Percentiles rank a stretch among this genome's conserved stretches.
Conservation (phyloP, 1,140 invertebrate genomes). For the Cryptotermes secundus region DNA sequence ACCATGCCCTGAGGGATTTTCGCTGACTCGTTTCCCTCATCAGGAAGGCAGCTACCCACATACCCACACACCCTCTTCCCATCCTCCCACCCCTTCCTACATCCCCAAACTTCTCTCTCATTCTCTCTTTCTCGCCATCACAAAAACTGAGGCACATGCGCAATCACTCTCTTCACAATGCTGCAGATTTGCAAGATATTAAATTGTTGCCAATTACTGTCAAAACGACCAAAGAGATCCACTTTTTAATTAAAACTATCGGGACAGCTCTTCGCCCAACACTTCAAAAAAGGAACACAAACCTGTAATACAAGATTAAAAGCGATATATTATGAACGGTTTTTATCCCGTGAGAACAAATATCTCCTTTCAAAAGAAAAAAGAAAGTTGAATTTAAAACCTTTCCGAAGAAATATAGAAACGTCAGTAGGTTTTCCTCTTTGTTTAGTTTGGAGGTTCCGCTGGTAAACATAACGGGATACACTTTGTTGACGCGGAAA, state of each 20-base stretch:
- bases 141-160: not conserved
- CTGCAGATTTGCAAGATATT: conserved; percentile 7
- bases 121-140: not conserved
- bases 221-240: conserved; percentile 4
- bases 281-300: not conserved
- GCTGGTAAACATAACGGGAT: too few species aligned
- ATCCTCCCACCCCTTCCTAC: too few species aligned
- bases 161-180: not conserved
- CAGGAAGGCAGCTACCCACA: not conserved
- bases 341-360: not conserved
- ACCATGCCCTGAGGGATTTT: not conserved
- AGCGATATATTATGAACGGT: not conserved
- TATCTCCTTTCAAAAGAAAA: not conserved
- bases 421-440: too few species aligned
- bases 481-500: too few species aligned
- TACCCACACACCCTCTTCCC: too few species aligned
- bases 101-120: not conserved
- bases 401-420: too few species aligned
- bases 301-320: conserved; percentile 5
- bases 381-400: not conserved
- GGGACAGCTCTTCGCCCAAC: not conserved
- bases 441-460: too few species aligned
- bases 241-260: conserved; percentile 7
- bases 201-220: conserved; percentile 19
- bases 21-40: not conserved